Conservation (phyloP, 1,140 invertebrate genomes). For the Polypedilum vanderplanki region DNA sequence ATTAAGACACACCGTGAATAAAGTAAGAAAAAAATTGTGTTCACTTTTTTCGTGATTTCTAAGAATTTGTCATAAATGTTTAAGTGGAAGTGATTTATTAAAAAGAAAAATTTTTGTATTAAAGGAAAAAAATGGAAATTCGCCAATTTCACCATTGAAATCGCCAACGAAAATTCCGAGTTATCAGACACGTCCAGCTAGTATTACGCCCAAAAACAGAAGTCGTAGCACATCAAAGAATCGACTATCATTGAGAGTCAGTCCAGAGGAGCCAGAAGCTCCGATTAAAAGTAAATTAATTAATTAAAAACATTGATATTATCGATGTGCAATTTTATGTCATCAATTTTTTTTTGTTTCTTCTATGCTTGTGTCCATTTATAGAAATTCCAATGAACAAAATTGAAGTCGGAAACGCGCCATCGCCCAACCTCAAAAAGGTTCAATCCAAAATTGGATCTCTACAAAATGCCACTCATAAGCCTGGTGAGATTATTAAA, state of each 20-base stretch:
- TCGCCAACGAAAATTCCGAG: conserved; percentile 42
- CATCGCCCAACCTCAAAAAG: conserved; percentile 83
- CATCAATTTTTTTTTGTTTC: neutral
- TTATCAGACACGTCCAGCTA: conserved; percentile 41
- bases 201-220: conserved; percentile 43
- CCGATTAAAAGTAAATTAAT: conserved; percentile 60
- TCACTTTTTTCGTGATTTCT: neutral
- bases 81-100: neutral
- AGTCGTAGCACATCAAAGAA: conserved; percentile 42
- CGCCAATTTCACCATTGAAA: conserved; percentile 43
- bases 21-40: neutral
- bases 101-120: neutral
- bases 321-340: conserved; percentile 23
- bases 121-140: conserved; percentile 43
- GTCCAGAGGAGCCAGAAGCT: conserved; percentile 38
- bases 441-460: conserved; percentile 93
- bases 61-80: neutral
- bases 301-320: conserved; percentile 8
- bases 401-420: conserved; percentile 80
- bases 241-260: conserved; percentile 41
- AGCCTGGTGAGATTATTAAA: conserved; percentile 55
- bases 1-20: neutral
- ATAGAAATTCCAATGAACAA: conserved; percentile 86
- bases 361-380: conserved; percentile 35
- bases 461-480: conserved; percentile 83